phyloP scores from a whole-genome alignment of 2,113 vertebrate species.

The Spizaetus ornatus region DNA sequence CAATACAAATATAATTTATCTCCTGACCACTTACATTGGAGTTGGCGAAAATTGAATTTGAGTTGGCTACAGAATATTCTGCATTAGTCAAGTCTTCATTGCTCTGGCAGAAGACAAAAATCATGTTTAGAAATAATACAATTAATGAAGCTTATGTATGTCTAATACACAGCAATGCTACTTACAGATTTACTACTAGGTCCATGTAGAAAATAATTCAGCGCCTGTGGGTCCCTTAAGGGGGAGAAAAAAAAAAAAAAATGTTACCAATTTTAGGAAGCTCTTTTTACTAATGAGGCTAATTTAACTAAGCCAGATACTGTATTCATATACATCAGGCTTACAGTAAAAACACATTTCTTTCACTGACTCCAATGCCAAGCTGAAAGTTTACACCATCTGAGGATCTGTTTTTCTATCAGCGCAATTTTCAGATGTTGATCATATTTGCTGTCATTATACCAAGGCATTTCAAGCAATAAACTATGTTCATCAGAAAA shows the following conservation, averaged over 20 bases:
- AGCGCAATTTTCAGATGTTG: neutral
- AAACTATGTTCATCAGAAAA: neutral
- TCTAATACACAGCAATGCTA: slow-evolving; percentile 29
- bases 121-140: slow-evolving; percentile 14
- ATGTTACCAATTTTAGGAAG: neutral
- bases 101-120: slow-evolving; percentile 69
- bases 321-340: neutral
- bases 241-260: neutral
- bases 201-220: slow-evolving; percentile 98
- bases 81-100: slow-evolving; percentile 90
- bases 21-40: slow-evolving; percentile 80
- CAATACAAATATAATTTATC: neutral
- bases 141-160: neutral
- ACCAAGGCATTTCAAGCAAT: neutral
- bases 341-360: neutral
- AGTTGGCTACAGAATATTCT: slow-evolving; percentile 89
- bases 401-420: neutral
- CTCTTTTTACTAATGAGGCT: neutral
- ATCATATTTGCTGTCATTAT: neutral
- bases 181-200: slow-evolving; percentile 94
- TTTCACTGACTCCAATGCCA: neutral
- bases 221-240: slow-evolving; percentile 90
- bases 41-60: slow-evolving; percentile 88
- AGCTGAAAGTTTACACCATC: neutral
- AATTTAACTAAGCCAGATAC: neutral